Evolutionary conservation across 2,113 vertebrate species (phyloP).

Genomic region (Ceyx melanurus): DNA sequence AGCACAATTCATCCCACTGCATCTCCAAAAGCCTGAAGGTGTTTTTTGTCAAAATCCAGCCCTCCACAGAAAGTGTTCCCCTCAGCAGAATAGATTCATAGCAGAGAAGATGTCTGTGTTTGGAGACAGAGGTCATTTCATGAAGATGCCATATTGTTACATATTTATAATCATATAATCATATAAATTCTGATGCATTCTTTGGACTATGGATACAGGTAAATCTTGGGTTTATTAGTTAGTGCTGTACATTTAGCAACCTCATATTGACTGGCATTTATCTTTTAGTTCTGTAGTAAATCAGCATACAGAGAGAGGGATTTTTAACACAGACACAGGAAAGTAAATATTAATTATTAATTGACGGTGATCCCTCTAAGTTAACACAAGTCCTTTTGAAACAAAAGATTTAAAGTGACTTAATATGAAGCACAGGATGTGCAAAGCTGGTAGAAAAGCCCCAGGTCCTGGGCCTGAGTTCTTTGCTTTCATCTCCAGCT

Average conservation of each 20-base stretch:
- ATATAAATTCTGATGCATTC: neutral
- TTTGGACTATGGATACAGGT: neutral
- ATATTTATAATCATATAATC: neutral
- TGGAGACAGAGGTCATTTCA: neutral
- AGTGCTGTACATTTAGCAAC: neutral
- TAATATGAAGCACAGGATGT: neutral
- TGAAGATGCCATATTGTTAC: neutral
- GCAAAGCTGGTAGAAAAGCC: neutral
- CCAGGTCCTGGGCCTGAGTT: neutral
- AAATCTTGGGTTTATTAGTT: neutral
- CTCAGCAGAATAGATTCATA: neutral
- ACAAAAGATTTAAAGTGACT: neutral
- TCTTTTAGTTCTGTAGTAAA: neutral
- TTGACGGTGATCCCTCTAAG: rapidly evolving
- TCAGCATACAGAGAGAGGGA: neutral
- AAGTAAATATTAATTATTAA: neutral
- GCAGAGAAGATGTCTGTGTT: neutral
- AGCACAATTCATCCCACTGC: neutral
- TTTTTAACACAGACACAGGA: neutral
- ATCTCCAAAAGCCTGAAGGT: neutral
- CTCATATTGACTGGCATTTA: neutral
- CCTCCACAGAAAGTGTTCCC: rapidly evolving
- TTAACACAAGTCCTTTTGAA: neutral
- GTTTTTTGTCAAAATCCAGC: neutral
- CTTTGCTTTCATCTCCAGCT: neutral